Base-by-base conservation (phyloP, 2,888 invertebrate species). In the Platycheirus rosarum region DNA sequence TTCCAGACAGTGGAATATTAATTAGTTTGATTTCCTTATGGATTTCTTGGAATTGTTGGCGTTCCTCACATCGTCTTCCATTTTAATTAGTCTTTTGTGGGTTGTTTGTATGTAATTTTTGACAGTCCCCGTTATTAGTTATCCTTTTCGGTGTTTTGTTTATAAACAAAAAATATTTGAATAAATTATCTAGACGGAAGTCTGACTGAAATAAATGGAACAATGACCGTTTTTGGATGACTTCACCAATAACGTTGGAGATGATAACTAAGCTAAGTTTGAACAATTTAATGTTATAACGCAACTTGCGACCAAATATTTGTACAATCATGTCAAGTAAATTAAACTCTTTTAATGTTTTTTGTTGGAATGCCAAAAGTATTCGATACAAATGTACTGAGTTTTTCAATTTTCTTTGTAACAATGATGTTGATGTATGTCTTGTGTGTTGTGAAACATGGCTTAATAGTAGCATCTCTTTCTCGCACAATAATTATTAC, bases 161-260 rank as follows among this genome's bases (percentile, higher is more conserved):
- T 29, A 23, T 8, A 69, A 57, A n/a, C 29, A 69, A 49, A n/a
- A 49, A 26, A 40, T 11, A 32, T 20, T 14, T 7, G 29, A 20
- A 60, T n/a, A 68, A 53, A 68, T 74, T 53, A 78, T 53, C 73
- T 63, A 65, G 60, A 53, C 80, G 76, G 75, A 80, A 76, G 70
- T 80, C 60, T 37, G 65, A 75, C 70, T 48, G 63, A 46, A 44
- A 42, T 18, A 76, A 76, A 51, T 80, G 66, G 70, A 70, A 70
- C 80, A 71, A 71, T 76, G 76, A 71, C 51, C 69, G 40, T 69
- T 65, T 32, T 55, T 35, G 16, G 7, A 13, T 69, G 62, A 69
- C 51, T 80, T 80, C 53, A 70, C 60, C 70, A 42, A 2, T 8
- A 32, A 23, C 14, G n/a, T n/a, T n/a, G n/a, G n/a, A n/a, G n/a